These are phyloP conservation scores for Stigmatopora nigra DNA, from an alignment of 2,113 vertebrate genomes.

Conservation along the genomic window DNA sequence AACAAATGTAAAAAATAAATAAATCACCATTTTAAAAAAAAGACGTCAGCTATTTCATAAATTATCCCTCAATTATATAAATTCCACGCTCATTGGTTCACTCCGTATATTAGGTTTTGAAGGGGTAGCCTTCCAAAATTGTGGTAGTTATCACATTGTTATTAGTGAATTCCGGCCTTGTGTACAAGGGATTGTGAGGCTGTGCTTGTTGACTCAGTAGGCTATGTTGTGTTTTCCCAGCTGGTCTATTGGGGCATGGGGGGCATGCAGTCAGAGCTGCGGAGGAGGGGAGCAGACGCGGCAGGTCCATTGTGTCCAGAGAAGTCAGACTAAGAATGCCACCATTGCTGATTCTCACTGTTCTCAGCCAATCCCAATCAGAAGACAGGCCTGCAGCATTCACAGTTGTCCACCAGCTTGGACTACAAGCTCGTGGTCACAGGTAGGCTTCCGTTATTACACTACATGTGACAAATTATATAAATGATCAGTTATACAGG, in stretches of 20 bases:
- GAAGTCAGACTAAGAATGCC: slow-evolving; percentile 50
- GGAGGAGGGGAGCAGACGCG: slow-evolving; percentile 74
- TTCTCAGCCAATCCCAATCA: slow-evolving; percentile 48
- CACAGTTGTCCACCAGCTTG: slow-evolving; percentile 77
- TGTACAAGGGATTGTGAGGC: slow-evolving; percentile 28
- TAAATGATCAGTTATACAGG: too few relatives aligned
- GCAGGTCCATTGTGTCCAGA: slow-evolving; percentile 69
- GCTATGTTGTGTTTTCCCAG: slow-evolving; percentile 62
- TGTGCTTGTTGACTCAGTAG: slow-evolving; percentile 41
- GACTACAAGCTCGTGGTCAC: slow-evolving; percentile 76
- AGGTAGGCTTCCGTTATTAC: slow-evolving; percentile 63
- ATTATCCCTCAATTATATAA: background rate
- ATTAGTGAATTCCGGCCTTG: slow-evolving; percentile 25
- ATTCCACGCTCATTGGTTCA: background rate
- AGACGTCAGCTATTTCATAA: background rate
- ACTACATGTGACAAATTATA: background rate
- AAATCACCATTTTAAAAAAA: too few relatives aligned
- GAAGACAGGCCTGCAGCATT: slow-evolving; percentile 67
- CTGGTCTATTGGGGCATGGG: slow-evolving; percentile 81
- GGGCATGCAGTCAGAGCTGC: slow-evolving; percentile 74
- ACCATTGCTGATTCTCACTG: slow-evolving; percentile 62
- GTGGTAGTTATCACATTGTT: slow-evolving; percentile 11
- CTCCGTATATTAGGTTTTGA: background rate
- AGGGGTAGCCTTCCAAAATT: background rate
- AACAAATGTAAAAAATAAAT: background rate